Evolutionary conservation across 1,140 invertebrate genomes (phyloP), one percentile per base, ranked within the genome.

Genomic region (Atta cephalotes): DNA sequence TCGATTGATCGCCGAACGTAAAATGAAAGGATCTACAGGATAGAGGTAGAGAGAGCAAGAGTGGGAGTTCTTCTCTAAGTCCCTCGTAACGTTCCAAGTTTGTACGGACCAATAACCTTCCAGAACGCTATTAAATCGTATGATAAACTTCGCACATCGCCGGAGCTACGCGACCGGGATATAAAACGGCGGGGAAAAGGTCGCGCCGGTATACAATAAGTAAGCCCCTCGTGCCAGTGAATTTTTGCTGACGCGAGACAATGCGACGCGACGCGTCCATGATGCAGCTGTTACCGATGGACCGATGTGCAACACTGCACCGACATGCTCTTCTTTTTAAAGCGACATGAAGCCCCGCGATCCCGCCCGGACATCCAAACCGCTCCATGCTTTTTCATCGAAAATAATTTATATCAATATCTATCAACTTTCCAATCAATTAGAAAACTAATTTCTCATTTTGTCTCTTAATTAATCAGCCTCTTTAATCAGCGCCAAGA

Each of bases 1-100:
- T 88, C 88, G 89, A 90, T 90, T 86, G 89, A 90, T 89, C 88
- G 80, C 77, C 53, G 56, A 77, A 68, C 88, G 86, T 49, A 81
- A 88, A 90, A 89, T 86, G 88, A 77, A 82, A 80, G 62, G 66
- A 66, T 49, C 63, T 77, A 62, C 25, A 87, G 39, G 1, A 53
- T 14, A 56, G 25, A 87, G 84, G 56, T 66, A 68, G 25, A 77
- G 28, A 58, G 76, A 58, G 62, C 39, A 45, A 21, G 25, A 53
- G 63, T 53, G 78, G 25, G 49, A 21, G 63, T 77, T 76, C 31
- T 72, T 53, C 65, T 70, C 85, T 62, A 60, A 56, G 12, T 58
- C 39, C 51, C 68, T 82, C 58, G 53, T 80, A 66, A 63, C 35
- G 68, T 74, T 86, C 31, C 86, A 70, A 68, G 87, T 88, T 88